Percentiles rank a stretch among this genome's conserved stretches.
Conservation (phyloP, 2,888 invertebrate genomes). For the Limnephilus marmoratus region DNA sequence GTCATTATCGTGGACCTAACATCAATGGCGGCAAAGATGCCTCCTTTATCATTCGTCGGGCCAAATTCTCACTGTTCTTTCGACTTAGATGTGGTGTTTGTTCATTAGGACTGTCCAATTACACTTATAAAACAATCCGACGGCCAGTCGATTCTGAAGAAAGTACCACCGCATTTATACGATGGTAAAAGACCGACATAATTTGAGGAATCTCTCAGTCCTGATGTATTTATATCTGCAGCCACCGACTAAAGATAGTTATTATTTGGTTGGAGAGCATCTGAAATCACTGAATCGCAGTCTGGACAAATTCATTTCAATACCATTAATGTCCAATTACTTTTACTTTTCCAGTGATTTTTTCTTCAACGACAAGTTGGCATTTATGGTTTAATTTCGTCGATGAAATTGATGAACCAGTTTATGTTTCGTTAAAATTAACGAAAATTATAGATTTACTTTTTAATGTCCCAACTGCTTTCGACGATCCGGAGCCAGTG, state of each 20-base stretch:
- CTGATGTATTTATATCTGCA: conserved; percentile 39
- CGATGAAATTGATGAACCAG: no score
- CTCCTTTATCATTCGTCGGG: conserved; percentile 20
- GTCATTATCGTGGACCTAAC: conserved; percentile 22
- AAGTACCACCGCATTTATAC: conserved; percentile 13
- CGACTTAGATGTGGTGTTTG: conserved; percentile 41
- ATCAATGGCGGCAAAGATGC: conserved; percentile 48
- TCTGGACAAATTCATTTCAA: not conserved
- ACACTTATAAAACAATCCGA: conserved; percentile 55
- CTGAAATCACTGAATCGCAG: conserved; percentile 50
- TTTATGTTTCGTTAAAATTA: no score
- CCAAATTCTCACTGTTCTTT: conserved; percentile 50
- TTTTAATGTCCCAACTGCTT: no score
- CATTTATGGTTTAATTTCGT: not conserved
- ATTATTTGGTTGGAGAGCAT: conserved; percentile 60
- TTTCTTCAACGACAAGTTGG: not conserved
- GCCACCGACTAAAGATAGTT: conserved; percentile 56
- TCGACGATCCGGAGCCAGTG: no score
- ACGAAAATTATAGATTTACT: no score
- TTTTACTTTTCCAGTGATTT: not conserved
- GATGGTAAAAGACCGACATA: conserved; percentile 35
- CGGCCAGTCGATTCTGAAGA: conserved; percentile 33
- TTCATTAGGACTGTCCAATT: conserved; percentile 52
- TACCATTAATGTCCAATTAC: not conserved
- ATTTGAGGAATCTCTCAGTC: conserved; percentile 20